These are phyloP conservation scores for Chondrilla cf. caribensis DNA, from an alignment of 37 sponge, comb jelly and placozoan genomes.

Conservation along the genomic window DNA sequence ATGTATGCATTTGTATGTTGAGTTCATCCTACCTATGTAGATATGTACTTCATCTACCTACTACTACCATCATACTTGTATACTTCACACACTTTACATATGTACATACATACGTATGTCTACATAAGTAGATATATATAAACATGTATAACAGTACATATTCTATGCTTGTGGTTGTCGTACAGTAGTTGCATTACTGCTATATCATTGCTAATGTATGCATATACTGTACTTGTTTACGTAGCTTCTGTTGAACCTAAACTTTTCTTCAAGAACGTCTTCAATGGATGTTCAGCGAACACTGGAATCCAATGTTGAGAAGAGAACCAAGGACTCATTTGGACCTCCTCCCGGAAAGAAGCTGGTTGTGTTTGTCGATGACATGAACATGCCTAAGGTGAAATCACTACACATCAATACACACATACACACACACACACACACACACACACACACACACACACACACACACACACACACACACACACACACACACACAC, in stretches of 20 bases:
- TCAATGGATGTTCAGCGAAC: constrained; percentile 98
- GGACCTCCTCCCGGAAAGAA: constrained; percentile 98
- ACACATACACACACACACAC: constrained; percentile 9
- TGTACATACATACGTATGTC: too few species aligned
- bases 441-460: constrained; percentile 15
- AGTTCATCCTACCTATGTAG: too few species aligned
- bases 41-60: not conserved
- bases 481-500: constrained; percentile 15
- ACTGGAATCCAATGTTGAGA: constrained; percentile 96
- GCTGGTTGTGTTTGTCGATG: constrained; percentile 93
- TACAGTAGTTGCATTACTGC: too few species aligned
- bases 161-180: too few species aligned
- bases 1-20: too few species aligned
- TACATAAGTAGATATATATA: too few species aligned
- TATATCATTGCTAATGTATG: too few species aligned
- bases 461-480: constrained; percentile 17
- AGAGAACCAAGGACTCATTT: constrained; percentile 94
- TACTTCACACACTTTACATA: too few species aligned
- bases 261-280: constrained; percentile 97
- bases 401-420: too few species aligned
- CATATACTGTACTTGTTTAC: not conserved
- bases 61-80: too few species aligned
- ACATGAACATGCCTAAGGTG: constrained; percentile 99
- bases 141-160: too few species aligned
- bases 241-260: constrained; percentile 89